These are phyloP conservation scores for Acleris sparsana DNA, from an alignment of 2,888 invertebrate species.

Conservation along the genomic window DNA sequence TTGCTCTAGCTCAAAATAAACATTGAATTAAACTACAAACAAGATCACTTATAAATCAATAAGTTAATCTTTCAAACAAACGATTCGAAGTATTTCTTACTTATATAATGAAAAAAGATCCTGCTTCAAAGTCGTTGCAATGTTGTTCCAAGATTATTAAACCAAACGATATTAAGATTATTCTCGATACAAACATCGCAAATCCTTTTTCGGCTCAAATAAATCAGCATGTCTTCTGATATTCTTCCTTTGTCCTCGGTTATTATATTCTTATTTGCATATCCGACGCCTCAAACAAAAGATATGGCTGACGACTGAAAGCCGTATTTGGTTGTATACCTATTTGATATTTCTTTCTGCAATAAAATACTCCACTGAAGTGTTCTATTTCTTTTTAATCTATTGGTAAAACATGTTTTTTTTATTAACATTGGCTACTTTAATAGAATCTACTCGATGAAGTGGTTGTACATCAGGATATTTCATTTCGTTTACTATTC, in stretches of 20 bases:
- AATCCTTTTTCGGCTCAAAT: constrained; percentile 19
- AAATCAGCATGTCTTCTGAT: constrained; percentile 29
- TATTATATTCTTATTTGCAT: constrained; percentile 30
- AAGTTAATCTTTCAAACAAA: too few species aligned
- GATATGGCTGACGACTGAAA: constrained; percentile 4
- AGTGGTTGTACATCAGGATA: too few species aligned
- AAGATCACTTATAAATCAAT: too few species aligned
- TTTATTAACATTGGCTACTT: too few species aligned
- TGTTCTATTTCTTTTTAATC: too few species aligned
- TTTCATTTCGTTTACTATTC: too few species aligned
- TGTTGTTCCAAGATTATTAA: constrained; percentile 4
- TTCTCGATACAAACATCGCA: constrained; percentile 9
- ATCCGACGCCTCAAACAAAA: constrained; percentile 17
- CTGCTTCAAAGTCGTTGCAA: not conserved
- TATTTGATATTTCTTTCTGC: constrained; percentile 12
- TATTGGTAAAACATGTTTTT: too few species aligned
- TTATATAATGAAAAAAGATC: too few species aligned
- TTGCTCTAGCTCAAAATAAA: too few species aligned
- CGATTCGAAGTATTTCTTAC: too few species aligned
- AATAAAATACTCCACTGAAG: not conserved
- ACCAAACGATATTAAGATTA: constrained; percentile 14
- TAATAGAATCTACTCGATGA: too few species aligned
- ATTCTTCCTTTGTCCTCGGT: constrained; percentile 24
- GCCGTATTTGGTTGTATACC: not conserved
- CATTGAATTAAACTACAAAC: too few species aligned